These are phyloP conservation scores for Zapus hudsonius DNA, from an alignment of 2,113 vertebrate species.

Conservation along the genomic window DNA sequence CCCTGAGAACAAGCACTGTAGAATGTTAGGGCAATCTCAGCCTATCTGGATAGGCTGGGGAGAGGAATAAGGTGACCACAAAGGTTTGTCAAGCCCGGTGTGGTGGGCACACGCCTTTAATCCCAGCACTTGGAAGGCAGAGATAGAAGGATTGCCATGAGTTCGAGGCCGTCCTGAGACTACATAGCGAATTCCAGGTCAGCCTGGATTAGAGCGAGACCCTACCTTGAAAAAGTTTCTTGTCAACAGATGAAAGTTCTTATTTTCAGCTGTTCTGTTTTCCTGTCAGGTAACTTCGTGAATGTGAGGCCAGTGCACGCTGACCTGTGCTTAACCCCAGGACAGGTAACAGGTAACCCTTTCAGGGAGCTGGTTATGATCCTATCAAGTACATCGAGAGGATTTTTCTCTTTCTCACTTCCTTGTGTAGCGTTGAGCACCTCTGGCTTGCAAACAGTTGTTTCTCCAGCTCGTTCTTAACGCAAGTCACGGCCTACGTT, in stretches of 20 bases:
- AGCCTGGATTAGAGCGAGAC: no score
- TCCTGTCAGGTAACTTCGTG: not conserved
- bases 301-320: not conserved
- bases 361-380: constrained; percentile 17
- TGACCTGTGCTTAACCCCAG: not conserved
- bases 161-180: no score
- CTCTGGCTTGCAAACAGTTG: constrained; percentile 35
- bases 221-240: not conserved
- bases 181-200: no score
- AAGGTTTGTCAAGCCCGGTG: no score
- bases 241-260: not conserved
- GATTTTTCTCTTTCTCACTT: not conserved
- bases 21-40: not conserved
- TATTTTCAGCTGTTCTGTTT: not conserved
- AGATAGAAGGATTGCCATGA: no score
- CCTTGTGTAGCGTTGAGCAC: not conserved
- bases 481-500: constrained; percentile 56
- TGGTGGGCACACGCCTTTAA: no score
- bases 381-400: not conserved
- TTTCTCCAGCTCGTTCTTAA: constrained; percentile 32
- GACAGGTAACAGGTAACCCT: not conserved
- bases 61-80: no score
- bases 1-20: not conserved
- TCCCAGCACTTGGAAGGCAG: no score
- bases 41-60: not conserved